phyloP scores from a whole-genome alignment of 2,888 invertebrate genomes.

The Papilio protenor region DNA sequence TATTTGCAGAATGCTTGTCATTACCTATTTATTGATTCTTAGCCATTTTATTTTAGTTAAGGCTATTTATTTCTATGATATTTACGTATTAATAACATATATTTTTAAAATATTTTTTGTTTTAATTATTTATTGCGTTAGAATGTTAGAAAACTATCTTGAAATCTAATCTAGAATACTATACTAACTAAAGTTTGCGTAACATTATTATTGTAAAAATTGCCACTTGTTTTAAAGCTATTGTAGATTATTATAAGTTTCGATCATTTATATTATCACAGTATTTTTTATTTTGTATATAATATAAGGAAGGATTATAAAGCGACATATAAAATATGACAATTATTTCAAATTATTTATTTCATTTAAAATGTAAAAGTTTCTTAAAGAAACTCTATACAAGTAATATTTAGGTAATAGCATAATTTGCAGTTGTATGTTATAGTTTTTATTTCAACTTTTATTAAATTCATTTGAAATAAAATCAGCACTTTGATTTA shows the following conservation, averaged over 20 bases:
- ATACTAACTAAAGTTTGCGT: too few relatives aligned
- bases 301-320: neutral
- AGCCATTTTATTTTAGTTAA: neutral
- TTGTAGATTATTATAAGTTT: neutral
- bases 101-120: neutral
- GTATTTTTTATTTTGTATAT: neutral
- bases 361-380: neutral
- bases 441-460: neutral
- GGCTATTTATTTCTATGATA: neutral
- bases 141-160: neutral
- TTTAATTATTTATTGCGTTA: neutral
- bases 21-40: neutral
- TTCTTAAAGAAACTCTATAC: slow-evolving; percentile 3
- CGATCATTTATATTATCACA: neutral
- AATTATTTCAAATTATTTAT: neutral
- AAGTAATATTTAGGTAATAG: neutral
- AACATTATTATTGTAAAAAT: slow-evolving; percentile 5
- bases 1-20: neutral
- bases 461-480: neutral
- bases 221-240: neutral
- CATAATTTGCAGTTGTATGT: neutral
- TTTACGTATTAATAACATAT: neutral
- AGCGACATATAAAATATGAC: neutral
- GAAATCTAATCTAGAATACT: too few relatives aligned
- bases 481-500: neutral